A percentile compares a stretch with the other conserved stretches of the same genome.
Conservation (phyloP, 92 coral and sea anemone genomes). For the Phenganax marumi region DNA sequence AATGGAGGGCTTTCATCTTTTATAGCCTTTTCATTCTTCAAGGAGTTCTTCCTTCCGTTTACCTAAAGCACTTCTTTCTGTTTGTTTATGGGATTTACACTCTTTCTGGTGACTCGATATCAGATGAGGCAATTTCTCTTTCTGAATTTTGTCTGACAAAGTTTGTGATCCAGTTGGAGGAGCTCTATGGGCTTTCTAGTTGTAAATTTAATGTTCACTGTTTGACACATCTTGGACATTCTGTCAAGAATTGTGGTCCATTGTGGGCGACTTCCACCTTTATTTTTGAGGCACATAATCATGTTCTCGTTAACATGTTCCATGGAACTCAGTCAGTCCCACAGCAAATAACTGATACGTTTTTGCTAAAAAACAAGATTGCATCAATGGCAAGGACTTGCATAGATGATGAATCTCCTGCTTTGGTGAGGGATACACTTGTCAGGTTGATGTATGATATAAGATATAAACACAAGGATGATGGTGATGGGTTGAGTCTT, state of each 20-base stretch:
- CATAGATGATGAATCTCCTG: not conserved
- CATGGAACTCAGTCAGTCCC: not conserved
- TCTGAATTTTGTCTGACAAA: constrained; percentile 14
- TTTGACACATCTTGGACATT: not conserved
- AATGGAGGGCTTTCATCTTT: not conserved
- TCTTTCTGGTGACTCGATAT: constrained; percentile 11
- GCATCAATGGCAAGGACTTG: not conserved
- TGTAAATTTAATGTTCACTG: not conserved
- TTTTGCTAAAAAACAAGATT: too few relatives aligned
- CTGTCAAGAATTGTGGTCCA: constrained; percentile 1
- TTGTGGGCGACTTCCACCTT: not conserved
- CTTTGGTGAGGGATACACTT: not conserved
- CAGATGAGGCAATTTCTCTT: not conserved
- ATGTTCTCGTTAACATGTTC: not conserved
- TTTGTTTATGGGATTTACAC: constrained; percentile 13
- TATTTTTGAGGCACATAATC: not conserved
- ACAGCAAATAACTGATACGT: not conserved
- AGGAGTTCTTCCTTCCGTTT: not conserved
- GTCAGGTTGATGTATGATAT: constrained; percentile 7
- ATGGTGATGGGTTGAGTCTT: constrained; percentile 11
- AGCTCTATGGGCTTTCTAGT: not conserved
- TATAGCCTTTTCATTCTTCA: constrained; percentile 1
- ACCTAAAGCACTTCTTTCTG: not conserved
- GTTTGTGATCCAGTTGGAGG: not conserved
- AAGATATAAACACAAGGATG: constrained; percentile 18